Percentiles rank a stretch among this genome's conserved stretches.
Conservation (phyloP, 2,888 invertebrate species). For the Sphecodes monilicornis region DNA sequence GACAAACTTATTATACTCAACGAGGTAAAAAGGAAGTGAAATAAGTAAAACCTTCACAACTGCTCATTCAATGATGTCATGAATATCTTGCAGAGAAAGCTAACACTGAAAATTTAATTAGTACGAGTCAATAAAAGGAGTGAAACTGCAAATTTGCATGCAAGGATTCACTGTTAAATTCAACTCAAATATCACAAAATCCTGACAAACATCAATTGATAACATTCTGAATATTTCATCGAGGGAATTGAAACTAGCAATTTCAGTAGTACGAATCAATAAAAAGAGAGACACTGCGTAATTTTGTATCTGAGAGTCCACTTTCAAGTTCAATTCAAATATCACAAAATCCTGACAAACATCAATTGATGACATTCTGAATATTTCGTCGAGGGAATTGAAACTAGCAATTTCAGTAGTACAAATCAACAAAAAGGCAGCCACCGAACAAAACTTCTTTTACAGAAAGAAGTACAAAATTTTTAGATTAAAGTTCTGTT, state of each 20-base stretch:
- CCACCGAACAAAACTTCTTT: background rate
- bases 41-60: background rate
- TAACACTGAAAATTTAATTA: no score
- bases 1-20: background rate
- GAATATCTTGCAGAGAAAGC: no score
- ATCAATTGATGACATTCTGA: background rate
- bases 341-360: background rate
- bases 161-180: no score
- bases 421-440: background rate
- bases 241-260: background rate
- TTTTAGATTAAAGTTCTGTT: background rate
- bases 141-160: no score
- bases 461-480: no score
- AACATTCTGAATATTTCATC: background rate
- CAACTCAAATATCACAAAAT: no score
- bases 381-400: background rate
- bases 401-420: background rate
- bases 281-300: no score
- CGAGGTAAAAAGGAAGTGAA: no score
- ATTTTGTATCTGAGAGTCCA: no score
- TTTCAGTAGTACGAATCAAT: background rate
- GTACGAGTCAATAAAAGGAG: no score
- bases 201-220: background rate
- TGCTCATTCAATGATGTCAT: background rate
- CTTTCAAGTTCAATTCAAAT: no score